These are phyloP conservation scores for Thymallus thymallus DNA, from an alignment of 2,113 vertebrate species.

Conservation along the genomic window DNA sequence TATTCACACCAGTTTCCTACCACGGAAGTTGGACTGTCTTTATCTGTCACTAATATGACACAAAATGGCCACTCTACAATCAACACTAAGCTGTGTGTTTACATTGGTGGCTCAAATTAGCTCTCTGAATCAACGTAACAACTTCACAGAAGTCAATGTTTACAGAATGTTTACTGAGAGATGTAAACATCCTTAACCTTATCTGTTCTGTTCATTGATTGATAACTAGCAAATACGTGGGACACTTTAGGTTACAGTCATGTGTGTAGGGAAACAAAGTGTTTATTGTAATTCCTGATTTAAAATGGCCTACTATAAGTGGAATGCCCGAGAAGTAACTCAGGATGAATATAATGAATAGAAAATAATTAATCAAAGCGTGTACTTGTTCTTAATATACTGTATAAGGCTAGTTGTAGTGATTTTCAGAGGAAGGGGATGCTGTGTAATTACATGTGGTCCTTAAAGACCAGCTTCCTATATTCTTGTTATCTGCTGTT, in stretches of 20 bases:
- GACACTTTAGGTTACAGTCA: not conserved
- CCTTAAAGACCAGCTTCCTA: not conserved
- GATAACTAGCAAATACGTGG: slow-evolving; percentile 19
- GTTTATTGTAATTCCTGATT: too few relatives aligned
- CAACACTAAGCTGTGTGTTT: slow-evolving; percentile 37
- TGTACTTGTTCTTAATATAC: not conserved
- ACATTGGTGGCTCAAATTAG: slow-evolving; percentile 46
- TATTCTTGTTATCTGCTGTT: slow-evolving; percentile 12
- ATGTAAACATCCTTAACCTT: slow-evolving; percentile 79
- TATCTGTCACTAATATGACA: slow-evolving; percentile 1
- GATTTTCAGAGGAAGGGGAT: not conserved
- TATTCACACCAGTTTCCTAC: not conserved
- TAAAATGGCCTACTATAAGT: too few relatives aligned
- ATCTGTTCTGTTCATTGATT: slow-evolving; percentile 55
- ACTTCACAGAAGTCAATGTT: too few relatives aligned
- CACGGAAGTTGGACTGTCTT: not conserved
- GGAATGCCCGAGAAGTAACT: too few relatives aligned
- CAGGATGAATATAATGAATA: too few relatives aligned
- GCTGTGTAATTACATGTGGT: not conserved
- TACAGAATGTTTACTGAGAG: too few relatives aligned
- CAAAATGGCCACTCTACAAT: slow-evolving; percentile 8
- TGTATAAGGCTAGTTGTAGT: not conserved
- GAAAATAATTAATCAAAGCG: not conserved
- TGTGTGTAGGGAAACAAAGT: too few relatives aligned
- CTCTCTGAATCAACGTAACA: slow-evolving; percentile 46